Evolutionary conservation across 2,113 vertebrate species (phyloP), one percentile per base, ranked within the genome.

Genomic region (Platysternon megacephalum): DNA sequence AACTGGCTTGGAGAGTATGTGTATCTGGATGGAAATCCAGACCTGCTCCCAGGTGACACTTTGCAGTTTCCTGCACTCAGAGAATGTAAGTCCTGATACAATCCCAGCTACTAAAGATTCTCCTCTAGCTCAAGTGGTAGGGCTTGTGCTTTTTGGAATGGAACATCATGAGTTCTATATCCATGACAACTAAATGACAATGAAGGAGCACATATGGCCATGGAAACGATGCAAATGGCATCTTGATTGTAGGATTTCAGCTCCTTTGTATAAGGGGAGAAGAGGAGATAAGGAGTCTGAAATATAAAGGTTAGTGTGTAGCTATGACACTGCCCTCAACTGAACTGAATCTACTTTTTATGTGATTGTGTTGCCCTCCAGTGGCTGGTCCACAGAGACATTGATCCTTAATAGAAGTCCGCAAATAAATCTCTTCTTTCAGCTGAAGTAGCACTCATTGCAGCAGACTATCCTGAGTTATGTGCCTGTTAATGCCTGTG

Each of bases 281-380:
- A 83, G 87, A 52, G 11, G 5, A 53, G 19, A 4, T 74, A 32
- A 21, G 17, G 26, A 42, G 10, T n/a, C 17, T 65, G 11, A 65
- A 19, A 26, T 35, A 6, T 24, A 8, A 2, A 8, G 90, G 32
- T 52, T 44, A 29, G 13, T 19, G 8, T 19, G 46, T 2, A 4
- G 8, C 56, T 86, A 4, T 6, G 1, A 2, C 0, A 2, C 11
- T 4, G 9, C n/a, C 88, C 94, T 48, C 8, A 26, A 4, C 0
- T 0, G 28, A 28, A 2, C 3, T n/a, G 26, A 85, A 5, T 84
- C 44, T 46, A 82, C 56, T 3, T 95, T 97, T 55, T 13, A 0
- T 12, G 1, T 76, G 87, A 61, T 42, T 84, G 53, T 79, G 96
- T 97, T 96, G 97, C 96, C 97, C 96, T 95, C 96, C 97, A 95